Percentiles rank a stretch among this genome's conserved stretches.
phyloP scores from a whole-genome alignment of 2,888 invertebrate species.

The Pardosa pseudoannulata region DNA sequence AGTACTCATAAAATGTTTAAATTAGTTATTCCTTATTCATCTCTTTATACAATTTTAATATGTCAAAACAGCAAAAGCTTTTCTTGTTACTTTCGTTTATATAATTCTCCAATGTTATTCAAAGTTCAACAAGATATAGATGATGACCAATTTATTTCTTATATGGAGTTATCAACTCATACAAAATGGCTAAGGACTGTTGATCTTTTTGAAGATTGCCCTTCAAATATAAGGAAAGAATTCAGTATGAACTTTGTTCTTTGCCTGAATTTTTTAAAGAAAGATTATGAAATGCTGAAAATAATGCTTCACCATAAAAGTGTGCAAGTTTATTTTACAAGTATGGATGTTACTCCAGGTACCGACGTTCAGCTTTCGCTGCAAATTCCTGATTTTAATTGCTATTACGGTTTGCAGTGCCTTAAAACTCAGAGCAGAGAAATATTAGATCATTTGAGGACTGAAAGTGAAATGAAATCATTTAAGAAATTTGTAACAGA shows the following conservation, averaged over 20 bases:
- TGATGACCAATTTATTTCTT: slow-evolving; percentile 27
- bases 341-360: slow-evolving; percentile 7
- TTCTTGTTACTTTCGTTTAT: slow-evolving; percentile 34
- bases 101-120: slow-evolving; percentile 46
- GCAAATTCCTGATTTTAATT: slow-evolving; percentile 36
- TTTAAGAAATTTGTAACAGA: slow-evolving; percentile 9
- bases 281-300: slow-evolving; percentile 28
- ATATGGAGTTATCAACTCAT: not conserved
- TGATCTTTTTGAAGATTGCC: slow-evolving; percentile 32
- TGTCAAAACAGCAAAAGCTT: slow-evolving; percentile 23
- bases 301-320: slow-evolving; percentile 23
- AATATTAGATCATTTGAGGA: slow-evolving; percentile 35
- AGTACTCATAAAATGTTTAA: slow-evolving; percentile 32
- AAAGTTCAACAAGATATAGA: slow-evolving; percentile 30
- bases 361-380: not conserved
- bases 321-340: slow-evolving; percentile 48
- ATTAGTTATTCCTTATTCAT: slow-evolving; percentile 37
- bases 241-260: slow-evolving; percentile 59
- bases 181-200: slow-evolving; percentile 35
- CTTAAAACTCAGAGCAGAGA: slow-evolving; percentile 49
- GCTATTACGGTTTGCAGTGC: slow-evolving; percentile 60
- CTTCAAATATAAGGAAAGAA: slow-evolving; percentile 18
- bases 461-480: not conserved
- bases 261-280: slow-evolving; percentile 22
- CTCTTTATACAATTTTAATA: slow-evolving; percentile 31